Base-by-base conservation (phyloP, 2,797 vertebrate species). In the Lagorchestes hirsutus region DNA sequence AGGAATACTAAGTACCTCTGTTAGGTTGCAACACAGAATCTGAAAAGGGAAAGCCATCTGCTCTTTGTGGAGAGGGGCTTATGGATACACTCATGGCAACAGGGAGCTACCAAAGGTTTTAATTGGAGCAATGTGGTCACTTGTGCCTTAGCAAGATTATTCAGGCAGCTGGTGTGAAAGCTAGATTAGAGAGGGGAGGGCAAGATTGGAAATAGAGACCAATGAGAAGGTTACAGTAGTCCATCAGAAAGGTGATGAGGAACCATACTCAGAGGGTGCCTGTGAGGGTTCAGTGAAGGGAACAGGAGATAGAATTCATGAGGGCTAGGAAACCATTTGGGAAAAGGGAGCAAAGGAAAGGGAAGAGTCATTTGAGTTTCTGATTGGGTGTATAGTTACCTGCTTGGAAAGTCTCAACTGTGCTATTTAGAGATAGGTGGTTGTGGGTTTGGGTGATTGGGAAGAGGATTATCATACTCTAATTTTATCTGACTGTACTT, bases 401-500 rank as follows among this genome's bases (percentile, higher is more conserved):
- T 93, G 57, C 92, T 87, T 50, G 3, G 0, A 92, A 31, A 10
- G 31, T 67, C 95, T 92, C 22, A 50, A 34, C 55, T 59, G 40
- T 28, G 54, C 57, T 87, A 24, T 52, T 91, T 54, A 95, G 92
- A 92, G 87, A 91, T 93, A 97, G 93, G 93, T 95, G 82, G 46
- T 50, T 95, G 59, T 67, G 90, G 62, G 58, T 90, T 90, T 94
- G 93, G 74, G 28, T 56, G 91, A 90, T 34, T 90, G 55, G 54
- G 58, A 87, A 97, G 82, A 91, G 14, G 62, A 24, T 92, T 62
- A 90, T 94, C 92, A 57, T 93, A 90, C 96, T 96, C 94, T 90
- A 97, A 90, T 92, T 92, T 98, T 96, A 58, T 54, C 0, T 96
- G 96, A 97, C 92, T 98, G 94, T 96, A 50, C 92, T 40, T 6